Evolutionary conservation across 2,113 vertebrate species (phyloP), one percentile per base, ranked within the genome.

Genomic region (Petromus typicus): DNA sequence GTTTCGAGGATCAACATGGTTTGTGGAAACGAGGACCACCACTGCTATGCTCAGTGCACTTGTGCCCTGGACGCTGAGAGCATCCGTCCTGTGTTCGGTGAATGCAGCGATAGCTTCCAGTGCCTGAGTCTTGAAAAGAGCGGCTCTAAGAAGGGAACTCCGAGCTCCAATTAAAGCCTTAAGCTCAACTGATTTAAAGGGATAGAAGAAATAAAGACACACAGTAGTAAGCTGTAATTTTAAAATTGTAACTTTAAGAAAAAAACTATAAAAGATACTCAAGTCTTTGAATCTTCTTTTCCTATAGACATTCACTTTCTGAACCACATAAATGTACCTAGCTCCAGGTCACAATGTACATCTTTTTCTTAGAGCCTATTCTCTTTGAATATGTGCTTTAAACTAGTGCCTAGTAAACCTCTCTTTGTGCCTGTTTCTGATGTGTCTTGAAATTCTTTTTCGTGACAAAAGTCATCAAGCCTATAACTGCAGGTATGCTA

Each of bases 1-100:
- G 97, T 99, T 99, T 98, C 99, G 99, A 99, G 99, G 99, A 99
- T 99, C 99, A 99, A 99, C 99, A 99, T 99, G 91, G 99, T 99
- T 1, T 99, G 99, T 93, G 99, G 99, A 23, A 99, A 99, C 1
- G 99, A 99, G 89, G 98, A 99, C 96, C 99, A 99, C 98, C 99
- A 99, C 97, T 99, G 99, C 98, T 99, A 99, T 95, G 99, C 99
- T 71, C 99, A 99, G 98, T 99, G 99, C 98, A 99, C 99, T 3
- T 99, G 99, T 90, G 99, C 99, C 3, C 99, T 99, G 96, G 99
- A 99, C 98, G 99, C 99, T 1, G 99, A 99, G 98, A 99, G 99
- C 98, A 99, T 99, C 97, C 99, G 99, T 90, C 99, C 99, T 17
- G 99, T 99, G 98, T 99, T 99, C 98, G 99, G 99, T 97, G 99